Conservation (phyloP, 2,797 vertebrate species). For the Hylomyscus alleni region DNA sequence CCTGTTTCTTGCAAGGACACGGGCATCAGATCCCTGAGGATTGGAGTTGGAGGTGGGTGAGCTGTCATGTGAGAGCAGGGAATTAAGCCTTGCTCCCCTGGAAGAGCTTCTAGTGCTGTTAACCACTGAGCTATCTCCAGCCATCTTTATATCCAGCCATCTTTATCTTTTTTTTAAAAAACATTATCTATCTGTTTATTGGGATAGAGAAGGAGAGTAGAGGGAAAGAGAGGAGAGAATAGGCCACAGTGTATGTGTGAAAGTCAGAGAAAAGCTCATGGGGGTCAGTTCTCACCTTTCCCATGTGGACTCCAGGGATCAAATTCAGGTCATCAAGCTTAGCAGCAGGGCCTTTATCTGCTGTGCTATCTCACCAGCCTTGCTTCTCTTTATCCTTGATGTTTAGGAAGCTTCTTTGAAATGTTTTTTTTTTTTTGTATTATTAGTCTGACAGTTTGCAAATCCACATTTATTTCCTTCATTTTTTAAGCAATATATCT, state of each 20-base stretch:
- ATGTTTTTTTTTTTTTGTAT: not conserved
- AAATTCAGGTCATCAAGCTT: not conserved
- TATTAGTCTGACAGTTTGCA: not conserved
- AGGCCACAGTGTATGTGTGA: not conserved
- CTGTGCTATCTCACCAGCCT: not conserved
- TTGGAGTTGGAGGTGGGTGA: not conserved
- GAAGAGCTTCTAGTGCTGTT: not conserved
- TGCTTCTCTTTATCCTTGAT: not conserved
- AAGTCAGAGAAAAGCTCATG: not conserved
- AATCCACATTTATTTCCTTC: not conserved
- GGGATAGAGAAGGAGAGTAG: not conserved
- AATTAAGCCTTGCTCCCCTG: not conserved
- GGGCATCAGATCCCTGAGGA: not conserved
- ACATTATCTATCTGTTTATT: not conserved
- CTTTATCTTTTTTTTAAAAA: not conserved
- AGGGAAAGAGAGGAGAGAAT: not conserved
- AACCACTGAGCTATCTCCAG: not conserved
- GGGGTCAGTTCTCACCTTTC: not conserved
- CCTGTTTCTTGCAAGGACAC: not conserved
- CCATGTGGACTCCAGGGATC: not conserved
- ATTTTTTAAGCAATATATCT: not conserved
- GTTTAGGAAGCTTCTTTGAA: not conserved
- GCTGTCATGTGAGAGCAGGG: not conserved
- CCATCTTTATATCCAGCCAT: too few species aligned
- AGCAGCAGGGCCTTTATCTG: not conserved